Evolutionary conservation across 2,797 vertebrate species (phyloP).

Genomic region (Chloroceryle amazona): DNA sequence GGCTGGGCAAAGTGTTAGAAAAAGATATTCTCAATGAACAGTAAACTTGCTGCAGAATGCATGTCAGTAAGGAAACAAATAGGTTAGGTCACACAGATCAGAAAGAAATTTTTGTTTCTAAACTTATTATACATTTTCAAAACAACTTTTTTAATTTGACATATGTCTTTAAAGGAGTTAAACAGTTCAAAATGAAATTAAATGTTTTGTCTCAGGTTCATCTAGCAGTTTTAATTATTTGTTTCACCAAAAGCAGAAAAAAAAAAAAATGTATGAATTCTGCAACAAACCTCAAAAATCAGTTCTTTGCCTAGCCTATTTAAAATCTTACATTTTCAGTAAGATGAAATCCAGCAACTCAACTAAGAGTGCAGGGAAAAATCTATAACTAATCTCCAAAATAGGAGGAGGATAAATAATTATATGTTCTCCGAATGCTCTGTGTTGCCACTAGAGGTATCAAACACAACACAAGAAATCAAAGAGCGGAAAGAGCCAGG

Average conservation of each 20-base stretch:
- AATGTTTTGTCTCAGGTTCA: not conserved
- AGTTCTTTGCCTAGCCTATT: not conserved
- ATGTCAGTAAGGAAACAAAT: not conserved
- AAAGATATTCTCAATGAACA: not conserved
- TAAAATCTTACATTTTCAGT: not conserved
- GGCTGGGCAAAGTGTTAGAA: not conserved
- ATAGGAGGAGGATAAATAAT: not conserved
- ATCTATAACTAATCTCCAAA: not conserved
- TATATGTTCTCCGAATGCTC: not conserved
- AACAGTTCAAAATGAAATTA: not conserved
- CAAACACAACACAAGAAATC: not conserved
- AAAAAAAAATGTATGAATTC: not conserved
- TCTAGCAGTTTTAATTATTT: constrained; percentile 5
- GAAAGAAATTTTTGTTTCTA: not conserved
- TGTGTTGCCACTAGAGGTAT: not conserved
- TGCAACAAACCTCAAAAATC: not conserved
- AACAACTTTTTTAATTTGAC: not conserved
- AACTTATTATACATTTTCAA: not conserved
- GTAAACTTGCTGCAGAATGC: not conserved
- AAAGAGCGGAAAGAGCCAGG: not conserved
- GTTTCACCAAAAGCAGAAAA: not conserved
- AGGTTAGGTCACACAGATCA: not conserved
- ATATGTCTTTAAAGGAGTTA: not conserved
- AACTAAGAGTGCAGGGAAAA: not conserved
- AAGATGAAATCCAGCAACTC: not conserved